These are phyloP conservation scores for Agriotes lineatus DNA, from an alignment of 2,888 invertebrate genomes.

Conservation along the genomic window DNA sequence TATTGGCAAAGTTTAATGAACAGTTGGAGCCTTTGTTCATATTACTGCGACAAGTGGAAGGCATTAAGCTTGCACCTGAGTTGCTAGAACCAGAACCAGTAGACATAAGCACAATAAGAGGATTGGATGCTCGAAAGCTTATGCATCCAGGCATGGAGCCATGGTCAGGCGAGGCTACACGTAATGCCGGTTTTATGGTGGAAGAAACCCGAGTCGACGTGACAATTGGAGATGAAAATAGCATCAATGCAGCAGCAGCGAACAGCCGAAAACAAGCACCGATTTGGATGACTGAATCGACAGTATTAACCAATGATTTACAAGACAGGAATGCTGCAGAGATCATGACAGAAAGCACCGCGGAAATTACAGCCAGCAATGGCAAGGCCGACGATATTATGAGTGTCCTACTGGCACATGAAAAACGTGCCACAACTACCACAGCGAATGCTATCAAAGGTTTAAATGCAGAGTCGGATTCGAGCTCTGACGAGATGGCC, in stretches of 20 bases:
- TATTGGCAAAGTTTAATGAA: constrained; percentile 94
- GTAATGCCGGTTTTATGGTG: constrained; percentile 79
- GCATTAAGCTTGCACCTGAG: constrained; percentile 92
- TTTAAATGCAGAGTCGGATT: constrained; percentile 75
- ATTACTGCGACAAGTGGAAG: constrained; percentile 90
- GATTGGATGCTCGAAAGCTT: constrained; percentile 67
- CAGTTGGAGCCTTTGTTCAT: constrained; percentile 94
- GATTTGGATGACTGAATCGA: constrained; percentile 96
- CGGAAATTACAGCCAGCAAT: constrained; percentile 58
- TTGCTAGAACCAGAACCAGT: constrained; percentile 95
- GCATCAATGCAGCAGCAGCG: constrained; percentile 66
- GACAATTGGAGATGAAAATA: constrained; percentile 81
- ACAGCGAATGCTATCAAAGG: constrained; percentile 74
- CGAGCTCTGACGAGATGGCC: constrained; percentile 84
- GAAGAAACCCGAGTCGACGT: constrained; percentile 92
- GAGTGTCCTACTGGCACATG: constrained; percentile 91
- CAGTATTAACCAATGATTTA: constrained; percentile 75
- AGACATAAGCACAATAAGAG: constrained; percentile 87
- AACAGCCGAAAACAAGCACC: constrained; percentile 90
- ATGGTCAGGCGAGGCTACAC: constrained; percentile 96
- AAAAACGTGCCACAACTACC: constrained; percentile 77
- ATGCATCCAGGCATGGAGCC: constrained; percentile 71
- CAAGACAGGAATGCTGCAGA: constrained; percentile 65
- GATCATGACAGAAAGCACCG: constrained; percentile 67
- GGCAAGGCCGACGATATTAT: constrained; percentile 90